Evolutionary conservation across 2,113 vertebrate species (phyloP), one percentile per base, ranked within the genome.

Genomic region (Cephalopterus ornatus): DNA sequence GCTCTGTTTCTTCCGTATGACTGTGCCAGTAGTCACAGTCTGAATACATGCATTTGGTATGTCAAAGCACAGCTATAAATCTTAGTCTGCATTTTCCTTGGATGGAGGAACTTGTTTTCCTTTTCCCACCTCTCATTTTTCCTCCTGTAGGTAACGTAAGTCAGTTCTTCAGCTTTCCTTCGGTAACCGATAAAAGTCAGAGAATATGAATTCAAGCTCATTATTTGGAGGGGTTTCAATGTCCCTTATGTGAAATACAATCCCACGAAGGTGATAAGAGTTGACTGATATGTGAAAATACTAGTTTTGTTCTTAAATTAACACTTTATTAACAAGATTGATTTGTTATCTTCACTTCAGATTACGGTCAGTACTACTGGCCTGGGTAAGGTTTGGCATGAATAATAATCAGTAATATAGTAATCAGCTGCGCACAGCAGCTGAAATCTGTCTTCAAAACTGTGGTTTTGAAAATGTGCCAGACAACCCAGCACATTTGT

Each of bases 381-480:
- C 35, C 59, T 62, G 32, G 19, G 27, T 83, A 52, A 58, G 39
- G 14, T 88, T 83, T 74, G 75, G 55, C 33, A 55, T 19, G 33
- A 73, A 27, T 26, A 61, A n/a, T 78, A n/a, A 92, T 84, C 73
- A 24, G 50, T 84, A 55, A 53, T 19, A 53, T 14, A 52, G 70
- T 70, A 62, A 88, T 63, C 39, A 73, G 82, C 2, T 42, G 2
- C 39, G 41, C 12, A 21, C 66, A 82, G 78, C 47, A 93, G 42
- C 61, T 0, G 0, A 55, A 77, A 75, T 78, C 65, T 72, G 63
- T 86, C 55, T 80, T 91, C 71, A 41, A 6, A 73, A 82, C 78
- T 65, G 50, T 79, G 89, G 24, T 85, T 94, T 94, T 88, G 47
- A 55, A 22, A 89, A 52, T n/a, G 32, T 78, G 65, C 24, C 72